Evolutionary conservation across 2,888 invertebrate species (phyloP).

Genomic region (Acronicta aceris): DNA sequence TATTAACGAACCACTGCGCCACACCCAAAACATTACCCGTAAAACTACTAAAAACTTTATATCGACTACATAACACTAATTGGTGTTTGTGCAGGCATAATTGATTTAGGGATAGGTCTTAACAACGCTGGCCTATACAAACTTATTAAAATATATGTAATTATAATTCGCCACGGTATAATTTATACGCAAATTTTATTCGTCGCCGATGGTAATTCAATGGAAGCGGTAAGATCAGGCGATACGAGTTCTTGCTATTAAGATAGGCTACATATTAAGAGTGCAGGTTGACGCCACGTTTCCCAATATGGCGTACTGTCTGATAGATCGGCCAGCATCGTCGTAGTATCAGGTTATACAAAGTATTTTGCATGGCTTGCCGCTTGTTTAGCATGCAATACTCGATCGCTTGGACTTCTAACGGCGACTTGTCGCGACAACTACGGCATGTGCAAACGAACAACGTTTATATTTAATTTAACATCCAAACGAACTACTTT

Average conservation of each 20-base stretch:
- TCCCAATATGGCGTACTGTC: slow-evolving; percentile 71
- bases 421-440: slow-evolving; percentile 78
- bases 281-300: slow-evolving; percentile 66
- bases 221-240: slow-evolving; percentile 64
- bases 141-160: slow-evolving; percentile 59
- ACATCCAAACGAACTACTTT: slow-evolving; percentile 24
- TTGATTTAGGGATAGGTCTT: slow-evolving; percentile 49
- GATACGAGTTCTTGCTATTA: slow-evolving; percentile 67
- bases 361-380: slow-evolving; percentile 71
- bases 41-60: slow-evolving; percentile 50
- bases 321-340: slow-evolving; percentile 67
- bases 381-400: slow-evolving; percentile 78
- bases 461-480: slow-evolving; percentile 45
- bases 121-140: slow-evolving; percentile 49
- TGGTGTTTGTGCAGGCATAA: slow-evolving; percentile 48
- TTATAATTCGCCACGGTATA: slow-evolving; percentile 53
- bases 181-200: slow-evolving; percentile 70
- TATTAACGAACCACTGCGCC: slow-evolving; percentile 61
- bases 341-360: slow-evolving; percentile 64
- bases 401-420: slow-evolving; percentile 73
- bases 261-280: slow-evolving; percentile 64
- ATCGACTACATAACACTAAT: slow-evolving; percentile 59
- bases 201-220: slow-evolving; percentile 71
- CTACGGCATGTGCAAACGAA: slow-evolving; percentile 68
- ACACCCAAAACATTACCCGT: slow-evolving; percentile 53